These are phyloP conservation scores for Pachliopta kotzebuea DNA, from an alignment of 2,888 invertebrate genomes.

Conservation along the genomic window DNA sequence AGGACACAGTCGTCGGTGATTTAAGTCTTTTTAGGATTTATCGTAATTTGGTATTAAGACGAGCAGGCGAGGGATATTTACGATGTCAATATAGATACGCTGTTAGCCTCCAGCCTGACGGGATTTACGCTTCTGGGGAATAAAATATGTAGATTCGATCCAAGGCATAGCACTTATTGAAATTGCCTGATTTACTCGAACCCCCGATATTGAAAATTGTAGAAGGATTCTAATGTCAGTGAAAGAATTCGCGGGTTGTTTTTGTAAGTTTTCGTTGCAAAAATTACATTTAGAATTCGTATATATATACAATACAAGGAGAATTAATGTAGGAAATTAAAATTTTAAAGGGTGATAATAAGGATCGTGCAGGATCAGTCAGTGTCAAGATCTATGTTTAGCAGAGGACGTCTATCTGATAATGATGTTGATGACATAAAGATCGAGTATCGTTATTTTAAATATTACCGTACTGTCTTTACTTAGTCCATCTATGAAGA, in stretches of 20 bases:
- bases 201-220: constrained; percentile 45
- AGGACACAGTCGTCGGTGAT: constrained; percentile 14
- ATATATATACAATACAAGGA: no score
- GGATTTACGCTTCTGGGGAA: constrained; percentile 58
- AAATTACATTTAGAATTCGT: no score
- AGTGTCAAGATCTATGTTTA: no score
- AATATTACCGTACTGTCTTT: no score
- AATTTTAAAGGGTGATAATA: no score
- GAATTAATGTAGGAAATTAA: no score
- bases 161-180: constrained; percentile 70
- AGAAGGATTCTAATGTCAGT: constrained; percentile 37
- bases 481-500: no score
- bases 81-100: constrained; percentile 61
- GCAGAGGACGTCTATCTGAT: no score
- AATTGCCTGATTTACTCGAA: constrained; percentile 76
- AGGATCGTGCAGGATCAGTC: no score
- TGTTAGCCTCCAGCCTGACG: constrained; percentile 44
- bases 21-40: constrained; percentile 35
- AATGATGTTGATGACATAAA: no score
- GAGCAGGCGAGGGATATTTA: constrained; percentile 52
- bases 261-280: no score
- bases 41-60: constrained; percentile 48
- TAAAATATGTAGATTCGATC: constrained; percentile 73
- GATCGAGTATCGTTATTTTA: no score
- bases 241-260: background rate